A percentile compares a stretch with the other conserved stretches of the same genome.
phyloP scores from a whole-genome alignment of 2,888 invertebrate species.

The Andrena flavipes region DNA sequence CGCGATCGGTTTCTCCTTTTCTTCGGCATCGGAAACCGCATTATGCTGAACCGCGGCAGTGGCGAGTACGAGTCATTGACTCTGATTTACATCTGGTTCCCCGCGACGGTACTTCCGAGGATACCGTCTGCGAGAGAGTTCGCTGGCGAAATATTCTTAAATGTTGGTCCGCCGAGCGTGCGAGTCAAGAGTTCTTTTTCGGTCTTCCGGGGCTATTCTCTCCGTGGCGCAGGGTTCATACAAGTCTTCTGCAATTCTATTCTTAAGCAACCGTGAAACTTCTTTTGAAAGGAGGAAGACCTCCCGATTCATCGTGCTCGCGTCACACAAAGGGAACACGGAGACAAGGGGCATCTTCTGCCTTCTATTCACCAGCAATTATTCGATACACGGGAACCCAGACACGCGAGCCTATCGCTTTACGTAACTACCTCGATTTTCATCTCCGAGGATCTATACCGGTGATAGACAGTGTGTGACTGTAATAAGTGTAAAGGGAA shows the following conservation, averaged over 20 bases:
- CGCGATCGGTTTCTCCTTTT: conserved; percentile 27
- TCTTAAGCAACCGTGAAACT: conserved; percentile 9
- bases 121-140: background rate
- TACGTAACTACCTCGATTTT: background rate
- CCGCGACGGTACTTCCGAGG: conserved; percentile 14
- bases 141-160: background rate
- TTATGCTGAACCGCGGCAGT: conserved; percentile 32
- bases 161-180: background rate
- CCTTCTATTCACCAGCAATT: background rate
- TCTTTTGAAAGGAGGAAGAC: conserved; percentile 1
- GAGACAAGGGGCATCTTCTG: background rate
- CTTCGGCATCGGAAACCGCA: conserved; percentile 25
- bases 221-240: background rate
- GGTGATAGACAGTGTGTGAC: too few species aligned
- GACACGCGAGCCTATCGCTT: background rate
- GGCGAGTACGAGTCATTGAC: conserved; percentile 60
- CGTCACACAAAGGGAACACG: background rate
- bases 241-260: conserved; percentile 31
- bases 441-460: too few species aligned
- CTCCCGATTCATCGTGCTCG: background rate
- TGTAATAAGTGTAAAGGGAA: too few species aligned
- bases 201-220: conserved; percentile 1
- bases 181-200: background rate
- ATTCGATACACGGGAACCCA: background rate
- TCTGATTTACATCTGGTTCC: conserved; percentile 40